Evolutionary conservation across 2,888 invertebrate genomes (phyloP).

Genomic region (Platynereis dumerilii): DNA sequence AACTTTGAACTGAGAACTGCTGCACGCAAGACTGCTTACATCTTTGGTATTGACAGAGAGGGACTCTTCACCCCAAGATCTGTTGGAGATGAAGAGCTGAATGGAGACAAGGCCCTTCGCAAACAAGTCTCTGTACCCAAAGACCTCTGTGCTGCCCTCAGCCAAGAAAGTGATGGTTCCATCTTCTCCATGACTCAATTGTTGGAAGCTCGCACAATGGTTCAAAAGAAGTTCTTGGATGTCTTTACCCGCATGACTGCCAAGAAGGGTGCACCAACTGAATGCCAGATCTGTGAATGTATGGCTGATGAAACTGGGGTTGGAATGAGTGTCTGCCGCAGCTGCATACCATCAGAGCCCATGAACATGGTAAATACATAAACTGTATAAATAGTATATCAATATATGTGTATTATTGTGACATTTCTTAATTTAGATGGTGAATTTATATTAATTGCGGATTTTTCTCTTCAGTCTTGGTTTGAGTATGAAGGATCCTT

Average conservation of each 20-base stretch:
- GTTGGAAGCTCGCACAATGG: conserved; percentile 35
- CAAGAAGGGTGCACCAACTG: conserved; percentile 52
- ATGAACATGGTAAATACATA: no score
- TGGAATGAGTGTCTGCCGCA: conserved; percentile 59
- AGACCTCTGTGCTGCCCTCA: conserved; percentile 71
- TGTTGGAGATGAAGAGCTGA: conserved; percentile 68
- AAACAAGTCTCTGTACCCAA: conserved; percentile 46
- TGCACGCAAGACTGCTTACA: conserved; percentile 28
- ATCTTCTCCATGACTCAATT: conserved; percentile 70
- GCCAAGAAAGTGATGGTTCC: conserved; percentile 72
- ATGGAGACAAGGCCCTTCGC: conserved; percentile 74
- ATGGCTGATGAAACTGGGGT: conserved; percentile 61
- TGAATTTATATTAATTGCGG: no score
- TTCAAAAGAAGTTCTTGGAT: conserved; percentile 57
- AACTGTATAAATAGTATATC: no score
- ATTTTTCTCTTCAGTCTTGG: no score
- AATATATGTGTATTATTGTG: no score
- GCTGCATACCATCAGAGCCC: no score
- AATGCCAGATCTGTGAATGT: conserved; percentile 65
- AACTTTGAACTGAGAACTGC: conserved; percentile 29
- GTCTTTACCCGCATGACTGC: conserved; percentile 59
- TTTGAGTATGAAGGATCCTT: no score
- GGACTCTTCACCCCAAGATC: conserved; percentile 83
- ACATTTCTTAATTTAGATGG: no score
- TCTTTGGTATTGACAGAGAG: conserved; percentile 58